Conservation (phyloP, 2,797 vertebrate species). For the Hypotaenidia okinawae region DNA sequence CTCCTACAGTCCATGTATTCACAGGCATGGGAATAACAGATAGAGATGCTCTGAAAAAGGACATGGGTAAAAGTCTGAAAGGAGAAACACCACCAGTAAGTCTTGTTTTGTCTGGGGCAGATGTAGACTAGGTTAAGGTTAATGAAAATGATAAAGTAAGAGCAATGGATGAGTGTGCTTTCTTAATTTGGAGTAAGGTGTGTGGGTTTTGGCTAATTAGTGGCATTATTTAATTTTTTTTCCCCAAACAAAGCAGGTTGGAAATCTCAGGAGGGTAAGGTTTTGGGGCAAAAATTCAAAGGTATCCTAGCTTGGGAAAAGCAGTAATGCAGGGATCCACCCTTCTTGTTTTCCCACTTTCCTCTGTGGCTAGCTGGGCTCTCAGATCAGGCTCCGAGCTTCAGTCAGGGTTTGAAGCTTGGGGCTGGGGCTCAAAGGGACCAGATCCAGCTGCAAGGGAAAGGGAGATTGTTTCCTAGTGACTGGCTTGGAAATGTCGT, state of each 20-base stretch:
- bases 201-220: neutral
- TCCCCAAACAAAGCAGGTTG: neutral
- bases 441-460: rapidly evolving
- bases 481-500: neutral
- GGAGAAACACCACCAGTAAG: neutral
- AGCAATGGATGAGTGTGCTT: neutral
- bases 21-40: neutral
- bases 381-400: neutral
- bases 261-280: neutral
- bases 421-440: neutral
- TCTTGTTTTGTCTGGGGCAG: neutral
- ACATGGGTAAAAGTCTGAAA: neutral
- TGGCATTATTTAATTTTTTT: neutral
- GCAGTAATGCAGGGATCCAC: neutral
- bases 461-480: neutral
- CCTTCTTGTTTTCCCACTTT: neutral
- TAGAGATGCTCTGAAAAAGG: neutral
- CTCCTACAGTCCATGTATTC: neutral
- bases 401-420: neutral
- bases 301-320: neutral
- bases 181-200: neutral
- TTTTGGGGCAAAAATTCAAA: neutral
- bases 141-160: neutral
- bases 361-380: neutral
- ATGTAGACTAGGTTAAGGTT: neutral